Evolutionary conservation across 2,888 invertebrate species (phyloP).

Genomic region (Magallana nippona): DNA sequence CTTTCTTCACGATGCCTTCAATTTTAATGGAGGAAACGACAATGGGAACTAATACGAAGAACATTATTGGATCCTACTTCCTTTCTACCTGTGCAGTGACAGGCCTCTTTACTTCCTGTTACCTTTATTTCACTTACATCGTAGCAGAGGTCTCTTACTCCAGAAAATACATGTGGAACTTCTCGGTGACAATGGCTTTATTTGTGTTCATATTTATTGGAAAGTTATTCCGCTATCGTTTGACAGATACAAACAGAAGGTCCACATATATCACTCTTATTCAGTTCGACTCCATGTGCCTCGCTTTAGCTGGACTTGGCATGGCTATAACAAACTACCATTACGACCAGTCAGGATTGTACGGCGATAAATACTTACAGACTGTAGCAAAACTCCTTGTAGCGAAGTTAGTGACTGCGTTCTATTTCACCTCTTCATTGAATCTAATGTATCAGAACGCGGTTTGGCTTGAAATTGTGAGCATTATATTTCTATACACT

Average conservation of each 20-base stretch:
- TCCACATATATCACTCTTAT: not conserved
- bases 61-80: not conserved
- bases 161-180: slow-evolving; percentile 2
- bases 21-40: not conserved
- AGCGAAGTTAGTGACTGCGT: slow-evolving; percentile 16
- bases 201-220: not conserved
- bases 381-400: not conserved
- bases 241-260: not conserved
- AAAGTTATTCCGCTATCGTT: not conserved
- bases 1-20: not conserved
- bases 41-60: not conserved
- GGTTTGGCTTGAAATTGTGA: not conserved
- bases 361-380: not conserved
- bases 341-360: not conserved
- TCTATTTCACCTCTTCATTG: not conserved
- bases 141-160: not conserved
- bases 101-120: not conserved
- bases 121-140: not conserved
- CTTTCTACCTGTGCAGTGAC: not conserved
- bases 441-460: not conserved
- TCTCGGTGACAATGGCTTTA: slow-evolving; percentile 1
- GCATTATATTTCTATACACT: not conserved
- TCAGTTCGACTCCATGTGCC: not conserved
- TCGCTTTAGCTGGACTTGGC: not conserved
- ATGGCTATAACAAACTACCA: slow-evolving; percentile 18